Percentiles rank a stretch among this genome's conserved stretches.
phyloP scores from a whole-genome alignment of 2,113 vertebrate species.

The Anseranas semipalmata region DNA sequence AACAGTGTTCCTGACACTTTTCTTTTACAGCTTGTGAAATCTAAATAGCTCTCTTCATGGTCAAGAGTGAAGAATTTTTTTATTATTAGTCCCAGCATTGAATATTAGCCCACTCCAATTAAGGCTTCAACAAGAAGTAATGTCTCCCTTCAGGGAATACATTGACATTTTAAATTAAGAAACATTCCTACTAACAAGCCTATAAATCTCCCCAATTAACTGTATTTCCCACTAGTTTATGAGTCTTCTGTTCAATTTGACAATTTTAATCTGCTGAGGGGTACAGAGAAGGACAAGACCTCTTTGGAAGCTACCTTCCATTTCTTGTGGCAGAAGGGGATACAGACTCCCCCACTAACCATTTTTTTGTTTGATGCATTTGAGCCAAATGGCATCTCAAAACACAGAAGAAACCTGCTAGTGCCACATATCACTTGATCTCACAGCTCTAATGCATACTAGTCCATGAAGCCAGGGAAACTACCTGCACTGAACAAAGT shows the following conservation, averaged over 20 bases:
- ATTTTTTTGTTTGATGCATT: slow-evolving; percentile 20
- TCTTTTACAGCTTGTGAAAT: neutral
- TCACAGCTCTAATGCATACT: too few relatives aligned
- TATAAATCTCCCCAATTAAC: slow-evolving; percentile 78
- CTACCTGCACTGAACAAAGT: neutral
- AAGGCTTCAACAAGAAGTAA: slow-evolving; percentile 42
- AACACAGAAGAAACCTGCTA: neutral
- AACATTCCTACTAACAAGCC: slow-evolving; percentile 63
- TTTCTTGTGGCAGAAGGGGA: neutral
- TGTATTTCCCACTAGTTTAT: slow-evolving; percentile 59
- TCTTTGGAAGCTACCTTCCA: neutral
- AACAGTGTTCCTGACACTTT: neutral
- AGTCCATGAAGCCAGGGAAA: neutral
- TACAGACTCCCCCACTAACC: neutral
- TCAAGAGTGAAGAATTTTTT: neutral
- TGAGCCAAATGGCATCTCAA: slow-evolving; percentile 32
- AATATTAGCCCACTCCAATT: slow-evolving; percentile 46
- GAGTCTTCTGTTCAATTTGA: slow-evolving; percentile 67
- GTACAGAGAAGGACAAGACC: neutral
- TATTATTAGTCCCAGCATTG: neutral
- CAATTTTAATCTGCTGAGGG: slow-evolving; percentile 34
- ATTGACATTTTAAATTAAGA: slow-evolving; percentile 74
- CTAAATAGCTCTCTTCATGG: neutral
- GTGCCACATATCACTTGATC: neutral
- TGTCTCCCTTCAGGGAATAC: slow-evolving; percentile 56